Evolutionary conservation across 2,113 vertebrate species (phyloP).

Genomic region (Carlito syrichta): DNA sequence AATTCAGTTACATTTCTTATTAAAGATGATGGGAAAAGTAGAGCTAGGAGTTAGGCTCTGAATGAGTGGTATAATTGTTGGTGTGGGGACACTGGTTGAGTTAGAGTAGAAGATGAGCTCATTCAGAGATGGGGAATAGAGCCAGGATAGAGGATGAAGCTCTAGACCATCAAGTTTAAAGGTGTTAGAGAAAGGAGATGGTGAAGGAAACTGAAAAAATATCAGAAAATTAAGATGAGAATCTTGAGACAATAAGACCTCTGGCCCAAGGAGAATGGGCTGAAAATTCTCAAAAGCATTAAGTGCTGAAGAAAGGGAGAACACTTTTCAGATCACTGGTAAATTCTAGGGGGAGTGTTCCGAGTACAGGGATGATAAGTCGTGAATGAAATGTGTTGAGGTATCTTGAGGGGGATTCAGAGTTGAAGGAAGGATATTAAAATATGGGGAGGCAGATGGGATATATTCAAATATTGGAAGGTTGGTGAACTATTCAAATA

Average conservation of each 20-base stretch:
- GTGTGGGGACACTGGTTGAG: background rate
- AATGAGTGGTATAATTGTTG: background rate
- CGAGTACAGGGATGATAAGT: background rate
- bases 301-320: slow-evolving; percentile 25
- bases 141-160: background rate
- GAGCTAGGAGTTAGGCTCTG: background rate
- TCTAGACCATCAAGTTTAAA: slow-evolving; percentile 2
- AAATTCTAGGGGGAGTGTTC: slow-evolving; percentile 27
- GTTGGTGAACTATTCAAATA: background rate
- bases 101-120: background rate
- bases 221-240: background rate
- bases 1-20: background rate
- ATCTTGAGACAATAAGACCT: background rate
- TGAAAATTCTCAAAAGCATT: slow-evolving; percentile 5
- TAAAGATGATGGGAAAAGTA: background rate
- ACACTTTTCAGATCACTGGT: background rate
- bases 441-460: no score
- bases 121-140: background rate
- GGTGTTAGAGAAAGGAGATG: background rate
- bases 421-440: background rate
- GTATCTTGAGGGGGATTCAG: background rate
- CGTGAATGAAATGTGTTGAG: background rate
- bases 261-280: background rate
- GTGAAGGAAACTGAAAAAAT: background rate
- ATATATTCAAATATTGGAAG: background rate